phyloP scores from a whole-genome alignment of 2,888 invertebrate species.

The Eumerus sabulonum region DNA sequence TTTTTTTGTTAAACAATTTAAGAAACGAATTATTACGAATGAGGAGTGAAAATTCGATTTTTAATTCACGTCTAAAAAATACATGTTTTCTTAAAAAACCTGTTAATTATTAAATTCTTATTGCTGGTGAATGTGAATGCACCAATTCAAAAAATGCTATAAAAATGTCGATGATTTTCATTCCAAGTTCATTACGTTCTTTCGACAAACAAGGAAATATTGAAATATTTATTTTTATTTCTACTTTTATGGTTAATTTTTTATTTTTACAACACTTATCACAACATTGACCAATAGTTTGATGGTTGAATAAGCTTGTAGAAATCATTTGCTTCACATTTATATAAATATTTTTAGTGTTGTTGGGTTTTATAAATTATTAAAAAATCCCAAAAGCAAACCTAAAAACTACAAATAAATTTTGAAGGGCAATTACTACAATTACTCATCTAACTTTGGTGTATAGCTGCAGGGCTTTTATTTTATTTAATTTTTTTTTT shows the following conservation, averaged over 20 bases:
- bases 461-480: constrained; percentile 73
- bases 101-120: constrained; percentile 33
- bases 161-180: constrained; percentile 60
- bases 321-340: constrained; percentile 2
- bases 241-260: constrained; percentile 67
- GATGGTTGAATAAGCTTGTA: constrained; percentile 8
- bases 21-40: background rate
- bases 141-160: constrained; percentile 25
- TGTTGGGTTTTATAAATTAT: too few relatives aligned
- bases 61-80: constrained; percentile 29
- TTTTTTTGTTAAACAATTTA: too few relatives aligned
- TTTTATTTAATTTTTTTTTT: constrained; percentile 25
- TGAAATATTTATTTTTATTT: constrained; percentile 21
- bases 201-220: constrained; percentile 32
- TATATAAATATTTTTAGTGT: background rate
- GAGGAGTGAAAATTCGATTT: constrained; percentile 15
- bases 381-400: background rate
- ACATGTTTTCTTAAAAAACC: constrained; percentile 32
- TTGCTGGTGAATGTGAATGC: constrained; percentile 35
- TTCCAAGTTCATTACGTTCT: constrained; percentile 44
- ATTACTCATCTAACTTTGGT: constrained; percentile 46
- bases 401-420: constrained; percentile 6
- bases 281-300: constrained; percentile 61
- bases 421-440: background rate
- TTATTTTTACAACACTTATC: constrained; percentile 58